A percentile compares a stretch with the other conserved stretches of the same genome.
These are phyloP conservation scores for Clavelina lepadiformis DNA, from an alignment of 23 tunicate species.

Conservation along the genomic window DNA sequence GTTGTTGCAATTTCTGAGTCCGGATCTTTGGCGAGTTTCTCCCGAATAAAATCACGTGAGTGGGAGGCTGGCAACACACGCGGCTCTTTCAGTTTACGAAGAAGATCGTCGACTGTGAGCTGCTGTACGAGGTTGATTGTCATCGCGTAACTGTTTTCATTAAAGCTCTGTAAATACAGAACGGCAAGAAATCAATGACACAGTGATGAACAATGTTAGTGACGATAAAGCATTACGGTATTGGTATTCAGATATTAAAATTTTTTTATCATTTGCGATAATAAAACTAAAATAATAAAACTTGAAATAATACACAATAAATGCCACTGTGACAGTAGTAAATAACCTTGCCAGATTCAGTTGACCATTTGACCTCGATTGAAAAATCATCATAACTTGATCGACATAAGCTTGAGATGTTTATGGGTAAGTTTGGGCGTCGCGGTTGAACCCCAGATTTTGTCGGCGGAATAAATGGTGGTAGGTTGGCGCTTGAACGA, in stretches of 20 bases:
- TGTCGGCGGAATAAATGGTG: conserved; percentile 67
- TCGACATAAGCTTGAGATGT: conserved; percentile 50
- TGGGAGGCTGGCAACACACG: conserved; percentile 17
- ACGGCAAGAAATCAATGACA: too few species aligned
- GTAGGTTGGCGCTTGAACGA: conserved; percentile 23
- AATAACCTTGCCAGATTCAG: conserved; percentile 39
- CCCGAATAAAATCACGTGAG: conserved; percentile 34
- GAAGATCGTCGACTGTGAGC: conserved; percentile 34
- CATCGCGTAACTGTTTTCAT: conserved; percentile 29
- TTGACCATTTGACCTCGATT: conserved; percentile 44
- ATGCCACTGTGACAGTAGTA: background rate
- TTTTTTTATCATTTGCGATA: background rate
- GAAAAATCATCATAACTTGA: background rate
- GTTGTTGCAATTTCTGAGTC: conserved; percentile 75
- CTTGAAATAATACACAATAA: background rate
- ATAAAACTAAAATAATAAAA: background rate
- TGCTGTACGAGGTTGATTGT: conserved; percentile 49
- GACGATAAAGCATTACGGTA: too few species aligned
- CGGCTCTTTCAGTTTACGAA: conserved; percentile 21
- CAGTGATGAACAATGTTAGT: too few species aligned
- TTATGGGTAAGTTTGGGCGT: conserved; percentile 50
- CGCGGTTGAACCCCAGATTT: conserved; percentile 73
- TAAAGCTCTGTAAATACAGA: too few species aligned
- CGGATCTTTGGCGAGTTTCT: conserved; percentile 47
- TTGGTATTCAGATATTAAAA: too few species aligned